phyloP scores from a whole-genome alignment of 2,113 vertebrate species.

The Barbus barbus region DNA sequence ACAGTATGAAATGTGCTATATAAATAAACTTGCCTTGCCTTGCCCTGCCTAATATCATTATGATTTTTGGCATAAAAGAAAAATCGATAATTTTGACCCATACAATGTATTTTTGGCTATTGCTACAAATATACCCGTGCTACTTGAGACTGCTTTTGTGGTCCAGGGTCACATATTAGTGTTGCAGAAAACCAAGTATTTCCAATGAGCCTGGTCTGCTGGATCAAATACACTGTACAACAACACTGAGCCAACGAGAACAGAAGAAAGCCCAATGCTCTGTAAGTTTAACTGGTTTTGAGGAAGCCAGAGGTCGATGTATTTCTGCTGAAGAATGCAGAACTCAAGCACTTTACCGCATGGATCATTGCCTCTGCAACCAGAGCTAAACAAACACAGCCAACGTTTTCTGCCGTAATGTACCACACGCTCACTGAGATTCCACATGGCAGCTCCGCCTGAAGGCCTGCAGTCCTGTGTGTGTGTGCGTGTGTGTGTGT shows the following conservation, averaged over 20 bases:
- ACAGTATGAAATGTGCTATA: too few relatives aligned
- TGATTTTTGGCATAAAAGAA: too few relatives aligned
- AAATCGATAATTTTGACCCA: too few relatives aligned
- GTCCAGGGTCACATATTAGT: too few relatives aligned
- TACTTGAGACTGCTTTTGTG: too few relatives aligned
- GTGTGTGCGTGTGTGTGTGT: background rate
- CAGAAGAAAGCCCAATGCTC: background rate
- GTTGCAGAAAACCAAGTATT: background rate
- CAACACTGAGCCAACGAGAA: background rate
- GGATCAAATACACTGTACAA: background rate
- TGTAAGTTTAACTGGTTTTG: background rate
- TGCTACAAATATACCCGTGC: too few relatives aligned
- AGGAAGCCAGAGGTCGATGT: background rate
- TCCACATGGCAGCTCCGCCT: conserved; percentile 44
- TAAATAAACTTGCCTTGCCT: too few relatives aligned
- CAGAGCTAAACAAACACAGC: background rate
- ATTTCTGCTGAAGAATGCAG: conserved; percentile 2
- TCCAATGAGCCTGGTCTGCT: background rate
- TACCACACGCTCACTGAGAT: conserved; percentile 27
- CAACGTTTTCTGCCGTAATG: conserved; percentile 1
- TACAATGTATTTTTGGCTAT: too few relatives aligned
- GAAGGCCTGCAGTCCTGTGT: conserved; percentile 28
- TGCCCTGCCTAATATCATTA: too few relatives aligned
- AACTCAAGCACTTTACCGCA: background rate
- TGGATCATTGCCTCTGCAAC: background rate